Evolutionary conservation across 2,888 invertebrate species (phyloP).

Genomic region (Gnatocerus cornutus): DNA sequence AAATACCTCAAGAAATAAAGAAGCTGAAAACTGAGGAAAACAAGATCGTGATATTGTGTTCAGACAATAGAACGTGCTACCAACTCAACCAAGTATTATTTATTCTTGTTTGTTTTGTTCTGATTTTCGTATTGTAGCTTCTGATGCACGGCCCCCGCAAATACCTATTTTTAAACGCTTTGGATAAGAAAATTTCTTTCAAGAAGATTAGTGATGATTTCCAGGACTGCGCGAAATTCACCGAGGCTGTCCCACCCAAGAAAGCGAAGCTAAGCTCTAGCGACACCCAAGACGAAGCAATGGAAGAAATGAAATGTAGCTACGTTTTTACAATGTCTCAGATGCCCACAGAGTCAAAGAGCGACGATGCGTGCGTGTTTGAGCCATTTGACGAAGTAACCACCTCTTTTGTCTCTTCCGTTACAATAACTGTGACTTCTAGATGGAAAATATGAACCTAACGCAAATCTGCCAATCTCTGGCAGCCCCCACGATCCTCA

Average conservation of each 20-base stretch:
- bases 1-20: constrained; percentile 85
- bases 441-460: constrained; percentile 81
- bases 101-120: not conserved
- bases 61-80: constrained; percentile 86
- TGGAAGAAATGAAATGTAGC: constrained; percentile 74
- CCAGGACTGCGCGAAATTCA: constrained; percentile 60
- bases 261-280: constrained; percentile 47
- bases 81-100: constrained; percentile 79
- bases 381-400: constrained; percentile 79
- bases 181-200: constrained; percentile 75
- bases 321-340: constrained; percentile 84
- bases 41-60: constrained; percentile 88
- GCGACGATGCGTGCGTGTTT: constrained; percentile 70
- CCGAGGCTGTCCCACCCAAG: constrained; percentile 42
- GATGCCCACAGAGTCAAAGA: constrained; percentile 55
- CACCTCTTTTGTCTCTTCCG: not conserved
- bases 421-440: constrained; percentile 57
- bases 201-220: constrained; percentile 74
- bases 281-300: constrained; percentile 61
- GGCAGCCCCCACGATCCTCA: constrained; percentile 79
- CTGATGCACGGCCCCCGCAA: constrained; percentile 78
- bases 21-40: constrained; percentile 71
- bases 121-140: constrained; percentile 65
- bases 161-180: constrained; percentile 77
- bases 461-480: constrained; percentile 75